Conservation (phyloP, 2,888 invertebrate species). For the Adineta ricciae region DNA sequence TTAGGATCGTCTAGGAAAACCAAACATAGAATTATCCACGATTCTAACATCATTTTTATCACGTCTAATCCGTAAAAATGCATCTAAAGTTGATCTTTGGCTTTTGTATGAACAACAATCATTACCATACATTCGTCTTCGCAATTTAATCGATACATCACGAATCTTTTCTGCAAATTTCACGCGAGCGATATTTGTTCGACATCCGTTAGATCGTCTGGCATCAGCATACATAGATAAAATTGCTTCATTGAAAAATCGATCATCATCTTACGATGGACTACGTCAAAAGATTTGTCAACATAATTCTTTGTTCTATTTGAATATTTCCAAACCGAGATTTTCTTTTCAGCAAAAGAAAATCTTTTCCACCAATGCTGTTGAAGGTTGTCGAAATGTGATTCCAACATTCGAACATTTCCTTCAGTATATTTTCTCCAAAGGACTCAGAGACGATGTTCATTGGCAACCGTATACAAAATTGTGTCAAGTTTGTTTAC, state of each 20-base stretch:
- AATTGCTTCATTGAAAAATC: conserved; percentile 54
- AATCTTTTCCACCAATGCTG: neutral
- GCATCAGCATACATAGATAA: conserved; percentile 83
- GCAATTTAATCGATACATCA: neutral
- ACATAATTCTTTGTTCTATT: neutral
- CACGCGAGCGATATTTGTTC: conserved; percentile 63
- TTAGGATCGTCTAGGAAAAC: no score
- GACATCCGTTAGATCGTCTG: conserved; percentile 79
- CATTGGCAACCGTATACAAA: conserved; percentile 76
- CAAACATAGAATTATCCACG: neutral
- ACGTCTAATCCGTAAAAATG: neutral
- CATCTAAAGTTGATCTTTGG: neutral
- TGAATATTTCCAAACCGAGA: conserved; percentile 57
- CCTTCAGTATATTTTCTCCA: neutral
- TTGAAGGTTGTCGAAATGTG: neutral
- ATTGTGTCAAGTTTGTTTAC: conserved; percentile 73
- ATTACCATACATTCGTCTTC: neutral
- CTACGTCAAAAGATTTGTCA: conserved; percentile 59
- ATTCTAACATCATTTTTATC: neutral
- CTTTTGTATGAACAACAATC: neutral
- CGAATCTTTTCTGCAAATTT: neutral
- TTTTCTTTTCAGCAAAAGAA: conserved; percentile 56
- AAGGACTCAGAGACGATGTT: conserved; percentile 54
- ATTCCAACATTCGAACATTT: conserved; percentile 1
- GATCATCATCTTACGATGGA: conserved; percentile 51